Conservation (phyloP, 2,888 invertebrate genomes). For the Hypsopygia costalis region DNA sequence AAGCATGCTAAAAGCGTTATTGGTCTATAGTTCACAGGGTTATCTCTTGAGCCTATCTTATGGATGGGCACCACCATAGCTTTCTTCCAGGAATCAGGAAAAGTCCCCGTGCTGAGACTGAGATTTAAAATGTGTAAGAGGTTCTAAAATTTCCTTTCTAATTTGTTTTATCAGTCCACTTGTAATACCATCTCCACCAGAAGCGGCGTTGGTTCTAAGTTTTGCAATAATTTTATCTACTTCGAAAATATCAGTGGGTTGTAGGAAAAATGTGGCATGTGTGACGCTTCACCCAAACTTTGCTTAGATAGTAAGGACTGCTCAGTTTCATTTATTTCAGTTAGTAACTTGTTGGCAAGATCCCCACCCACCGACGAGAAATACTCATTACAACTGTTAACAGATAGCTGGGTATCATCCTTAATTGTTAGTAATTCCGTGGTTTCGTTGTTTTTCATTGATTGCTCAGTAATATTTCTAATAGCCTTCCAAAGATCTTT, state of each 20-base stretch:
- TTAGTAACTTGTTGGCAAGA: constrained; percentile 2
- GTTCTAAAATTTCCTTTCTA: not conserved
- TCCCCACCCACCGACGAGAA: constrained; percentile 2
- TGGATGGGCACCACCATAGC: constrained; percentile 10
- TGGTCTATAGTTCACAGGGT: constrained; percentile 1
- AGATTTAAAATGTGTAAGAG: constrained; percentile 10
- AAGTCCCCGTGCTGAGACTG: constrained; percentile 4
- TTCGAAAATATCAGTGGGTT: constrained; percentile 6
- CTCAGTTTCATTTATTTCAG: not conserved
- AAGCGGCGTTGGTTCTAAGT: constrained; percentile 1
- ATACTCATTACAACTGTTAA: constrained; percentile 8
- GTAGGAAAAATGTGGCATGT: not conserved
- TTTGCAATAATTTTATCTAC: not conserved
- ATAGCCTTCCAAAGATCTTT: constrained; percentile 5
- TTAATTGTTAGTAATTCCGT: not conserved
- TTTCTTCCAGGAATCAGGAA: constrained; percentile 9
- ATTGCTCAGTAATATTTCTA: not conserved
- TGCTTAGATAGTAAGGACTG: not conserved
- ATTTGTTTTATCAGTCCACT: not conserved
- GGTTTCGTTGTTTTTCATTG: not conserved
- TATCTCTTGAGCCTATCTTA: constrained; percentile 9
- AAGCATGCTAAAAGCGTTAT: not conserved
- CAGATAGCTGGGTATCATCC: not conserved
- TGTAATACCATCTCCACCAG: constrained; percentile 3
- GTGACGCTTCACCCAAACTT: not conserved